Conservation (phyloP, 1,140 invertebrate genomes). For the Helicorthomorpha holstii region DNA sequence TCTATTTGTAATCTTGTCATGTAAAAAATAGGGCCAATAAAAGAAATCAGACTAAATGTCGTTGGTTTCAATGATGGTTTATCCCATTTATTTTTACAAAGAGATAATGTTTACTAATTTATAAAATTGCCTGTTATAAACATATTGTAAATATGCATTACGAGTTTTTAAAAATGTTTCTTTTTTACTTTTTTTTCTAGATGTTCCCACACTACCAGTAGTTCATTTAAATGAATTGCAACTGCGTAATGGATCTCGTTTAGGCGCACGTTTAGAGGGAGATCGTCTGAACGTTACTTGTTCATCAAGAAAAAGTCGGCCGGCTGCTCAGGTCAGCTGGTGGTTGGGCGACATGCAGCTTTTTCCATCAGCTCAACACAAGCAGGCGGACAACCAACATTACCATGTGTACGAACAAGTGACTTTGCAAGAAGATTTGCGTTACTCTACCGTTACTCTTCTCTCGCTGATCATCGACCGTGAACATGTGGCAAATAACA, state of each 20-base stretch:
- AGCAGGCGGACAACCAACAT: neutral
- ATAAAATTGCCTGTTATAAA: too few relatives aligned
- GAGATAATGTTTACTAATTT: too few relatives aligned
- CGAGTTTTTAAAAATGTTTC: too few relatives aligned
- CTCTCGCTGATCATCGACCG: neutral
- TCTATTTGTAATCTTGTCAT: too few relatives aligned
- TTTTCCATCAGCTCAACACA: too few relatives aligned
- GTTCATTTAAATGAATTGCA: neutral
- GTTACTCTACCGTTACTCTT: neutral
- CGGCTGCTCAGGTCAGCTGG: neutral
- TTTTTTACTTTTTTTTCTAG: neutral
- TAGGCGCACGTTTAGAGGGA: neutral
- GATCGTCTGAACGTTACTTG: neutral
- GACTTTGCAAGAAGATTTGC: neutral
- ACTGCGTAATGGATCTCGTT: neutral
- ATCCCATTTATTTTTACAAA: too few relatives aligned
- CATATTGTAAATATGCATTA: too few relatives aligned
- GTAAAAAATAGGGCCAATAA: too few relatives aligned
- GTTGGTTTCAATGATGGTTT: too few relatives aligned
- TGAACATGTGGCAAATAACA: neutral
- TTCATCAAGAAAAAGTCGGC: neutral
- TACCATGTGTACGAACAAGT: neutral
- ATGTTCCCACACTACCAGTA: neutral
- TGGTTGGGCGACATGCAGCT: neutral
- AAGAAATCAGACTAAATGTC: too few relatives aligned